Conservation (phyloP, 53 echinoderm and acorn worm species). For the Apostichopus leukothele region DNA sequence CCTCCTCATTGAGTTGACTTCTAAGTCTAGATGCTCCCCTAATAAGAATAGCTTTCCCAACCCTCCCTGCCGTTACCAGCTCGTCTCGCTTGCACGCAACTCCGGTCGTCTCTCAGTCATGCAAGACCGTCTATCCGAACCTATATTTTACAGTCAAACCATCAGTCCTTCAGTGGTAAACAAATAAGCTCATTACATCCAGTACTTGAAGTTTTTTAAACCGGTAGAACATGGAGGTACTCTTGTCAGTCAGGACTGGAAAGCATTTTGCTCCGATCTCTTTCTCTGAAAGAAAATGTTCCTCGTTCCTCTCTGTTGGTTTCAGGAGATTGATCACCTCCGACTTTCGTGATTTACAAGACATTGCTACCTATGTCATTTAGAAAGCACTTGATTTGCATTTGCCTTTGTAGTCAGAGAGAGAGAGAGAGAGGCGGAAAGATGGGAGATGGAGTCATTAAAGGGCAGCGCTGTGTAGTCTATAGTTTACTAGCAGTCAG, state of each 20-base stretch:
- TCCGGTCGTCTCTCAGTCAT: no score
- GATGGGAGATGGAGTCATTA: no score
- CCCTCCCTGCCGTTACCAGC: no score
- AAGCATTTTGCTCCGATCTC: not conserved
- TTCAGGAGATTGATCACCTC: not conserved
- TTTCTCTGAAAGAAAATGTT: not conserved
- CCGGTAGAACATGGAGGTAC: not conserved
- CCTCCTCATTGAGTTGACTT: no score
- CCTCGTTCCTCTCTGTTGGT: not conserved
- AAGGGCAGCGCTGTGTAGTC: no score
- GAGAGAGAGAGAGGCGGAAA: not conserved
- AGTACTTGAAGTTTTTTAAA: not conserved
- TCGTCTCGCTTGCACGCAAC: no score
- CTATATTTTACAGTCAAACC: not conserved
- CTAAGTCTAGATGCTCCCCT: no score
- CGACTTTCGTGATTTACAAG: not conserved
- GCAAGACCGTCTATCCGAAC: no score
- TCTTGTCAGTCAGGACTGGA: not conserved
- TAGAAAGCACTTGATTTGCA: constrained; percentile 7
- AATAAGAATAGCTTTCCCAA: no score
- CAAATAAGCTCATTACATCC: constrained; percentile 14
- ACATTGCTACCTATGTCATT: constrained; percentile 7
- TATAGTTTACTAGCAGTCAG: no score
- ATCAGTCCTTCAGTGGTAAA: constrained; percentile 2
- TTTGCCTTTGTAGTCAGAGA: not conserved